A percentile compares a stretch with the other conserved stretches of the same genome.
Evolutionary conservation across 1,140 invertebrate genomes (phyloP).

Genomic region (Pteromalus puparum): DNA sequence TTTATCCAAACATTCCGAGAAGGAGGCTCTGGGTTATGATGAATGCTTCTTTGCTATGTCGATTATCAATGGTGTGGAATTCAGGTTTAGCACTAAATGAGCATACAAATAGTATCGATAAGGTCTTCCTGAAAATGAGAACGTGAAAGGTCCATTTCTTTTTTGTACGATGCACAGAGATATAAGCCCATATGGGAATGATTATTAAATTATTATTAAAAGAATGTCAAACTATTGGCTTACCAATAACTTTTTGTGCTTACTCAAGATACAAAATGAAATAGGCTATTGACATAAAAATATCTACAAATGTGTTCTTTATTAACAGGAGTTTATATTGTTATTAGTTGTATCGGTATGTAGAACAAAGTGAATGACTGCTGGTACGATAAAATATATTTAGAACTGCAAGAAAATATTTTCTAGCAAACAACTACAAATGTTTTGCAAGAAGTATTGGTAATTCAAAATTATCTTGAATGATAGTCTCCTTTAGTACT

Average conservation of each 20-base stretch:
- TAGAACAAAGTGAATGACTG: slow-evolving; percentile 35
- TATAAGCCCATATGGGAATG: slow-evolving; percentile 23
- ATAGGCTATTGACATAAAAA: slow-evolving; percentile 3
- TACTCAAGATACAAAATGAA: not conserved
- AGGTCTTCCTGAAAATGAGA: slow-evolving; percentile 68
- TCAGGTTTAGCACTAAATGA: slow-evolving; percentile 68
- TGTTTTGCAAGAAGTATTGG: slow-evolving; percentile 13
- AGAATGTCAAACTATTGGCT: slow-evolving; percentile 24
- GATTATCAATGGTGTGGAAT: slow-evolving; percentile 65
- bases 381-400: slow-evolving; percentile 14
- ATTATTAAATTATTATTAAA: slow-evolving; percentile 33
- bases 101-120: slow-evolving; percentile 67
- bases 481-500: slow-evolving; percentile 31
- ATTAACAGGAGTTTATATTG: slow-evolving; percentile 35
- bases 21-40: slow-evolving; percentile 61
- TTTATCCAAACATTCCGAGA: slow-evolving; percentile 69
- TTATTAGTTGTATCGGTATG: slow-evolving; percentile 25
- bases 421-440: not conserved
- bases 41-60: slow-evolving; percentile 64
- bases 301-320: slow-evolving; percentile 11
- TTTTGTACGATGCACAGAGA: slow-evolving; percentile 40
- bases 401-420: slow-evolving; percentile 6
- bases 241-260: slow-evolving; percentile 30
- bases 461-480: slow-evolving; percentile 9
- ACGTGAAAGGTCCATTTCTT: slow-evolving; percentile 40